Evolutionary conservation across 2,797 vertebrate species (phyloP), one percentile per base, ranked within the genome.

Genomic region (Pogonophryne albipinna): DNA sequence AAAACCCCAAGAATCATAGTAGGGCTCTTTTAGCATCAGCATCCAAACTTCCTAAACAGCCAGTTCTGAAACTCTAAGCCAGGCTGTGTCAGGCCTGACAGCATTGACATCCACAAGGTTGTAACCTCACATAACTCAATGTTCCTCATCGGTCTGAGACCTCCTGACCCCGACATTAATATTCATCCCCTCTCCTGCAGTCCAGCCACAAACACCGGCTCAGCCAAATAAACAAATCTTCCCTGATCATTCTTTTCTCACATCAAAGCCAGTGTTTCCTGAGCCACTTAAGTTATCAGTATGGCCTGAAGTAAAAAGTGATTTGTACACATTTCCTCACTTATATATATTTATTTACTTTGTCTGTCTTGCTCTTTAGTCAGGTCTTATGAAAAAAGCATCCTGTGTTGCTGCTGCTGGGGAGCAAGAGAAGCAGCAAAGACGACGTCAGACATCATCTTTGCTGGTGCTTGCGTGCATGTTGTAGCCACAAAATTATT

Each of bases 381-480:
- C n/a, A 2, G 66, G 41, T 41, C 61, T 82, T 59, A 86, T 91
- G 50, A 90, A 93, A 91, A 57, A 87, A 85, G 76, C 23, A 91
- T 91, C 57, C 47, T 20, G 51, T 19, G 23, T 68, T 67, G 59
- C 76, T 75, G 42, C 1, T 46, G 79, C 82, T 74, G 60, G 17
- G 83, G 74, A 56, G 68, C 45, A 75, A 70, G 49, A 75, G 44
- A 69, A 52, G 66, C 2, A 59, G 59, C 65, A 67, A 31, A 52
- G 66, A 51, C 52, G 4, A 73, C 58, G 57, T 87, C 84, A 76
- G 68, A 85, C 38, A 68, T 44, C 68, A 71, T 3, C 9, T 61
- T 76, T 31, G 23, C 73, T 80, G 38, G 38, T 62, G 62, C 65
- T 85, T 72, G 78, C 49, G 11, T 87, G 79, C 67, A 44, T 60